Percentiles rank a stretch among this genome's conserved stretches.
phyloP scores from a whole-genome alignment of 1,140 invertebrate species.

The Drosophila rufa region DNA sequence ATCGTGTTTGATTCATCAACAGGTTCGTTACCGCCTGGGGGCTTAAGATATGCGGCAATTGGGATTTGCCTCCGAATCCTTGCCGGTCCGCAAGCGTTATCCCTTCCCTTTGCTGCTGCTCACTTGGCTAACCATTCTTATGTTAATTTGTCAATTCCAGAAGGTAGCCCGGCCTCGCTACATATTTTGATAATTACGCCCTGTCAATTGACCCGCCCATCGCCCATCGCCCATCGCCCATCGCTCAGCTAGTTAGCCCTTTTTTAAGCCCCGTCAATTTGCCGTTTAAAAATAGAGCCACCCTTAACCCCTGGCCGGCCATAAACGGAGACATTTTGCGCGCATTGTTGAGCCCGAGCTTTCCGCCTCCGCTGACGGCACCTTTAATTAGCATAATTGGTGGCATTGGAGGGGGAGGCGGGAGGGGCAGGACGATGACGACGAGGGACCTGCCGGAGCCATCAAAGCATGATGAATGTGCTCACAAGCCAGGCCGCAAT shows the following conservation, averaged over 20 bases:
- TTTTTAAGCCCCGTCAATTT: constrained; percentile 57
- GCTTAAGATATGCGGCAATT: constrained; percentile 44
- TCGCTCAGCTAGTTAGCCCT: constrained; percentile 32
- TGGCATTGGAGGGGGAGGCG: constrained; percentile 48
- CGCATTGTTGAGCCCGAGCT: constrained; percentile 64
- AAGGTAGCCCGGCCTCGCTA: constrained; percentile 15
- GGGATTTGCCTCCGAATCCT: background rate
- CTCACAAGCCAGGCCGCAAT: constrained; percentile 42
- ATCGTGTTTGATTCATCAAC: constrained; percentile 76
- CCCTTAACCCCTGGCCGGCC: constrained; percentile 16
- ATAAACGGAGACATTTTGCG: constrained; percentile 62
- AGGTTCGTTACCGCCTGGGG: constrained; percentile 71
- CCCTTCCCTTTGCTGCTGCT: constrained; percentile 18
- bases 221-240: background rate
- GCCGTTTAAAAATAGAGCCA: constrained; percentile 65
- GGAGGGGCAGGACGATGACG: background rate
- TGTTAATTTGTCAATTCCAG: constrained; percentile 80
- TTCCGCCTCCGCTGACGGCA: constrained; percentile 33
- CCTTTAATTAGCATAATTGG: constrained; percentile 82
- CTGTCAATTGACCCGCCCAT: constrained; percentile 53
- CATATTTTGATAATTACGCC: constrained; percentile 73
- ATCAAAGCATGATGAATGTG: constrained; percentile 63
- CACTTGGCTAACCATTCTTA: constrained; percentile 59
- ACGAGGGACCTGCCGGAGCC: constrained; percentile 10
- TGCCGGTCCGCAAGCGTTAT: constrained; percentile 12